These are phyloP conservation scores for Machimus rusticus DNA, from an alignment of 2,888 invertebrate genomes.

Conservation along the genomic window DNA sequence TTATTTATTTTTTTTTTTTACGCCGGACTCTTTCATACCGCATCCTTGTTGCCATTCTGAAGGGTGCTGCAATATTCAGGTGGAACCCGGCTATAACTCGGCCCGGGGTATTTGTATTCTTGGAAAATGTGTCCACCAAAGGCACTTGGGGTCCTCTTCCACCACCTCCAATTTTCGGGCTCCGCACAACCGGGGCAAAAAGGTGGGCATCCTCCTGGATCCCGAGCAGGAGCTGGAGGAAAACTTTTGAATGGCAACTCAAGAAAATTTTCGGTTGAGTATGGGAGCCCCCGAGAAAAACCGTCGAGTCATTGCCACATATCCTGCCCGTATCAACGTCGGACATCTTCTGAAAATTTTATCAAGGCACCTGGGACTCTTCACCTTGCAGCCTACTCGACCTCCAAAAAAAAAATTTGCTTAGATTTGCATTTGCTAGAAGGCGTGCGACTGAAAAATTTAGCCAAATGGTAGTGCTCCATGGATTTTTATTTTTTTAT, in stretches of 20 bases:
- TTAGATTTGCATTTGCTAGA: neutral
- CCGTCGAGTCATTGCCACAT: neutral
- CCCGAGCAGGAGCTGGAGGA: neutral
- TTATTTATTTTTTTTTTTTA: neutral
- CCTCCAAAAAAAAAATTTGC: neutral
- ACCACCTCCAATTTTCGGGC: neutral
- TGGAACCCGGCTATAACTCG: neutral
- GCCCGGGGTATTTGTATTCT: neutral
- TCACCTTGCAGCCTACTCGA: slow-evolving; percentile 22
- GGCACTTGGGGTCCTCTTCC: neutral
- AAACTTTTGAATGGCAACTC: neutral
- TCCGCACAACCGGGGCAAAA: neutral
- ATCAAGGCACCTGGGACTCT: slow-evolving; percentile 7
- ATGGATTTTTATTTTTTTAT: neutral
- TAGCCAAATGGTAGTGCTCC: neutral
- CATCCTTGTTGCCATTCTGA: neutral
- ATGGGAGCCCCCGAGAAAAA: neutral
- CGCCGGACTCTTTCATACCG: neutral
- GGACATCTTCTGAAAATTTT: slow-evolving; percentile 23
- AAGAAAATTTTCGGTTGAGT: neutral
- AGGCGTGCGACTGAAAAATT: neutral
- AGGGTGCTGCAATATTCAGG: neutral
- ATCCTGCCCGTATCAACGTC: neutral
- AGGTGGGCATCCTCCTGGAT: neutral
- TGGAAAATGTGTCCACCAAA: neutral